Evolutionary conservation across 1,140 invertebrate genomes (phyloP).

Genomic region (Halesus radiatus): DNA sequence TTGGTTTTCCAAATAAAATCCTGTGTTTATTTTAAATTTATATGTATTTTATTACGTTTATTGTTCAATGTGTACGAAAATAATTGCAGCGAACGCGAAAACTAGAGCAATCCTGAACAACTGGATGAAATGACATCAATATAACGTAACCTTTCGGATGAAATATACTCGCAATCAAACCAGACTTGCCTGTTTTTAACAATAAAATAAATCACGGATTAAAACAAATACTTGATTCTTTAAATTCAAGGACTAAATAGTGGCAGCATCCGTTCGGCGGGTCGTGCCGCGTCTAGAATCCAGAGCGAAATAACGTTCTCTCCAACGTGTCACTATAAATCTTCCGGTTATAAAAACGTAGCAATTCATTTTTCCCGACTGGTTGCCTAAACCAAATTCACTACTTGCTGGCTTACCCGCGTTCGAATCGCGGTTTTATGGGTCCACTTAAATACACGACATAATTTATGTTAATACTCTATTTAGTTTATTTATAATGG

Average conservation of each 20-base stretch:
- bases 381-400: constrained; percentile 11
- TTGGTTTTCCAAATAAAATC: too few species aligned
- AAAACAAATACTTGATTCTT: too few species aligned
- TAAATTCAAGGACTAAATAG: constrained; percentile 9
- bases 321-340: constrained; percentile 22
- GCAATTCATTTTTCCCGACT: constrained; percentile 12
- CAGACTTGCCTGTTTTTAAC: too few species aligned
- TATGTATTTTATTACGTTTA: too few species aligned
- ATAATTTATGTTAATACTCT: constrained; percentile 40
- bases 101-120: too few species aligned
- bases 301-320: constrained; percentile 9
- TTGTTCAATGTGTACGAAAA: too few species aligned
- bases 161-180: too few species aligned
- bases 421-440: constrained; percentile 17
- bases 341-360: constrained; percentile 28
- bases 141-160: too few species aligned
- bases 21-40: too few species aligned
- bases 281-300: neutral
- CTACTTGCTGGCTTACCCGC: constrained; percentile 10
- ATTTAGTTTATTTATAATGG: constrained; percentile 41
- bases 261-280: neutral
- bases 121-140: too few species aligned
- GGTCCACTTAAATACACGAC: constrained; percentile 18
- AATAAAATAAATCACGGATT: too few species aligned
- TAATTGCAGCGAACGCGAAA: too few species aligned